These are phyloP conservation scores for Lamprologus sp. DNA, from an alignment of 2,113 vertebrate genomes.

Conservation along the genomic window DNA sequence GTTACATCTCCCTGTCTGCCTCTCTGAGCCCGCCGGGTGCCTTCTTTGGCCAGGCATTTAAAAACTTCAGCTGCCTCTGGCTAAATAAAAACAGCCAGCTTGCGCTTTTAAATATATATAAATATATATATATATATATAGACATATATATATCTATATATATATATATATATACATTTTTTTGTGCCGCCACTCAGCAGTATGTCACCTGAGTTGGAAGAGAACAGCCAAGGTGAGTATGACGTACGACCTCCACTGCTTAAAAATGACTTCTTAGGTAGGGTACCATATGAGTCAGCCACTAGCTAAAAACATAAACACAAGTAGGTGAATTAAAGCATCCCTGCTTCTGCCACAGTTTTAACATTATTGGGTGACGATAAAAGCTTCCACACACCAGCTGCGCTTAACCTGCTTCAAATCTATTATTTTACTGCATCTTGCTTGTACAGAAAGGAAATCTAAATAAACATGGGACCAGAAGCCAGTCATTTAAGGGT, in stretches of 20 bases:
- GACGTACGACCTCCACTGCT: not conserved
- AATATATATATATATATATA: not conserved
- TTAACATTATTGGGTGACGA: not conserved
- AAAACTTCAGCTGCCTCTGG: not conserved
- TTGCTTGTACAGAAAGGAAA: not conserved
- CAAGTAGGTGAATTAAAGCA: not conserved
- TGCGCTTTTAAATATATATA: not conserved
- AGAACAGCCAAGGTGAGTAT: slow-evolving; percentile 67
- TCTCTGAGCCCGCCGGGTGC: slow-evolving; percentile 27
- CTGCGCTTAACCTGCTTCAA: not conserved
- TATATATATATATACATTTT: not conserved
- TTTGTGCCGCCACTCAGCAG: slow-evolving; percentile 9
- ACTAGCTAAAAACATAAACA: not conserved
- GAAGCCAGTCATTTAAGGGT: not conserved
- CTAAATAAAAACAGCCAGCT: not conserved
- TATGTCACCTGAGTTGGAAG: slow-evolving; percentile 70
- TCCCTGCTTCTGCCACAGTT: not conserved
- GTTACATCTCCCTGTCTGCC: slow-evolving; percentile 26
- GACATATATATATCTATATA: fast-evolving
- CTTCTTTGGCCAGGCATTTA: slow-evolving; percentile 1
- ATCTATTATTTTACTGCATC: not conserved
- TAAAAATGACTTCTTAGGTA: not conserved
- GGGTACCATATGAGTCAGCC: not conserved
- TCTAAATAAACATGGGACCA: not conserved
- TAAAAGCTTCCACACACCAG: not conserved